Conservation (phyloP, 2,113 vertebrate genomes). For the Balaeniceps rex region DNA sequence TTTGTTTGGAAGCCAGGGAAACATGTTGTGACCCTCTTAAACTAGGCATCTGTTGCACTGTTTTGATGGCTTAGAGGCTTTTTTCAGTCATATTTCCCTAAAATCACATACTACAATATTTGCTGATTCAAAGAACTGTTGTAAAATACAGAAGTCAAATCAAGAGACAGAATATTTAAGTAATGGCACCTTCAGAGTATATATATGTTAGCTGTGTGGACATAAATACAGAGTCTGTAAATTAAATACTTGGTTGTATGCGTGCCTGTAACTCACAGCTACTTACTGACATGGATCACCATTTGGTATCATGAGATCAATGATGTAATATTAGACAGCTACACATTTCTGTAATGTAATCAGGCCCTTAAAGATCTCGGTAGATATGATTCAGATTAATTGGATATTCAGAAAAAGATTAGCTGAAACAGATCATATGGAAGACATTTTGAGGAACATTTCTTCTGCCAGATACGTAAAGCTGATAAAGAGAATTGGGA, state of each 20-base stretch:
- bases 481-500: neutral
- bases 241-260: neutral
- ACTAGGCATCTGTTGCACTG: neutral
- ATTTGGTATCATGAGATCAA: neutral
- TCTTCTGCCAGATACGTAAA: neutral
- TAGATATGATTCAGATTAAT: neutral
- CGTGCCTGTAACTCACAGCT: neutral
- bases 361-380: neutral
- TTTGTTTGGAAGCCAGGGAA: neutral
- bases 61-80: neutral
- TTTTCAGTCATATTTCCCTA: neutral
- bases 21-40: neutral
- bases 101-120: neutral
- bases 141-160: neutral
- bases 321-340: neutral
- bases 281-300: neutral
- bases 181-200: neutral
- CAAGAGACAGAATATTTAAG: neutral
- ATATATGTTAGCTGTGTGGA: neutral
- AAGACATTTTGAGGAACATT: neutral
- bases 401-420: neutral
- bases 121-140: neutral
- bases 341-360: neutral
- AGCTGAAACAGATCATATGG: neutral
- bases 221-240: neutral